These are phyloP conservation scores for Mythimna impura DNA, from an alignment of 2,888 invertebrate genomes.

Conservation along the genomic window DNA sequence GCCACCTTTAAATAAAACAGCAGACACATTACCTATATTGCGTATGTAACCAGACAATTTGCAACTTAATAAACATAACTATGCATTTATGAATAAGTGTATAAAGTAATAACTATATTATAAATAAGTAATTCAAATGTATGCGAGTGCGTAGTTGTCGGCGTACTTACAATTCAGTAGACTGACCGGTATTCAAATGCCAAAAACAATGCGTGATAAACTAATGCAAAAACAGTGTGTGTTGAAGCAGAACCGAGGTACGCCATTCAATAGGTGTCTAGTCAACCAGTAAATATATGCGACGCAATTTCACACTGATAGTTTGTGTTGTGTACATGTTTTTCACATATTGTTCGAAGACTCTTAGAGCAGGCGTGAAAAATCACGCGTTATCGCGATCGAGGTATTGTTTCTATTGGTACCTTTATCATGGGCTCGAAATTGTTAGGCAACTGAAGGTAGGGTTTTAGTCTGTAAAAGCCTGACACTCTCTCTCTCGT, in stretches of 20 bases:
- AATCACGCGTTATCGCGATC: neutral
- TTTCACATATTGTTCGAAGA: constrained; percentile 1
- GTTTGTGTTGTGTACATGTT: neutral
- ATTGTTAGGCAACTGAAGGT: too few species aligned
- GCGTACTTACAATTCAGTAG: constrained; percentile 34
- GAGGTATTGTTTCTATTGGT: too few species aligned
- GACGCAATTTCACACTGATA: constrained; percentile 18
- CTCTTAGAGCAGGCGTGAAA: neutral
- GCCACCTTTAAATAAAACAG: neutral
- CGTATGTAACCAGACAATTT: constrained; percentile 9
- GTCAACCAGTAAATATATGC: constrained; percentile 14
- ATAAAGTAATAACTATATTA: constrained; percentile 15
- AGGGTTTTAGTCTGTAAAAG: too few species aligned
- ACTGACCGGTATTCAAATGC: constrained; percentile 54
- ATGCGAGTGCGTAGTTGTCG: constrained; percentile 54
- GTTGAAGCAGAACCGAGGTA: constrained; percentile 31
- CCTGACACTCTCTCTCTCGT: too few species aligned
- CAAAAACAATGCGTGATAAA: constrained; percentile 51
- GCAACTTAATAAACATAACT: constrained; percentile 27
- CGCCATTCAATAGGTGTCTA: constrained; percentile 18
- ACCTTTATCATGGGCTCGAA: too few species aligned
- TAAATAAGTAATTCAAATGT: constrained; percentile 39
- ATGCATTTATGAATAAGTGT: constrained; percentile 45
- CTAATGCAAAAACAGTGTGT: constrained; percentile 36
- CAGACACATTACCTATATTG: neutral